These are phyloP conservation scores for Ramphastos sulfuratus DNA, from an alignment of 2,113 vertebrate genomes.

Conservation along the genomic window DNA sequence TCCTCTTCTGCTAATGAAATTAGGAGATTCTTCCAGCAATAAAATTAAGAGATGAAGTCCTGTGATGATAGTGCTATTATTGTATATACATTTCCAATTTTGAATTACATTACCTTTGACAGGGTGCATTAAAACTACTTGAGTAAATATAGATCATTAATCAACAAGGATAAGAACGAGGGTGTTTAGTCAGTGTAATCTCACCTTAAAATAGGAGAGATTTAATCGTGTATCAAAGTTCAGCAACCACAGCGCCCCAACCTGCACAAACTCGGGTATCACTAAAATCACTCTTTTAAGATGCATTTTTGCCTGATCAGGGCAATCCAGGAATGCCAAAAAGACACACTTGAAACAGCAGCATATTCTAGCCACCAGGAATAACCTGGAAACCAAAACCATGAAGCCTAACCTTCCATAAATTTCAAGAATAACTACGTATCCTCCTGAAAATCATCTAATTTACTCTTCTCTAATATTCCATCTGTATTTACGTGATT, in stretches of 20 bases:
- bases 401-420: background rate
- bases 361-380: background rate
- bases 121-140: background rate
- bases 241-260: background rate
- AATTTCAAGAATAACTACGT: background rate
- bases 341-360: background rate
- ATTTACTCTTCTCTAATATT: background rate
- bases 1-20: background rate
- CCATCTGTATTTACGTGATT: background rate
- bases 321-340: background rate
- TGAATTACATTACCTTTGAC: background rate
- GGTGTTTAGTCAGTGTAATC: conserved; percentile 24
- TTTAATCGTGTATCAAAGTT: background rate
- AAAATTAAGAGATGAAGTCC: background rate
- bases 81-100: background rate
- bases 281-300: background rate
- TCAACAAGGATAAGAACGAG: conserved; percentile 16
- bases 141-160: conserved; percentile 57
- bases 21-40: background rate
- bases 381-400: background rate
- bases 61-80: background rate
- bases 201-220: conserved; percentile 29
- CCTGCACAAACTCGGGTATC: background rate
- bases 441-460: background rate
- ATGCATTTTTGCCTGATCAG: background rate